phyloP scores from a whole-genome alignment of 2,113 vertebrate species.

The Anoura caudifer region DNA sequence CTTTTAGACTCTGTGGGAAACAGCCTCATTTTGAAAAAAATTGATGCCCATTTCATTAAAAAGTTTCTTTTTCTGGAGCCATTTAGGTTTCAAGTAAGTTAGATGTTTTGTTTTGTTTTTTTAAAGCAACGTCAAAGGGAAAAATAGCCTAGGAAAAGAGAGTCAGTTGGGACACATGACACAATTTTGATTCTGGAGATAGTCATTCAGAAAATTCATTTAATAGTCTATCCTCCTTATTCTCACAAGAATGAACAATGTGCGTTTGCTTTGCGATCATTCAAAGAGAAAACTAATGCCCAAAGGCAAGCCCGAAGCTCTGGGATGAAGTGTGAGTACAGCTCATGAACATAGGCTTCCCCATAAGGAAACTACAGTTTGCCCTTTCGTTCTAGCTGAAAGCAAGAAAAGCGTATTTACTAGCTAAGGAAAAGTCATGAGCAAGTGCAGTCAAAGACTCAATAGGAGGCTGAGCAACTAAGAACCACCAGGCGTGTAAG shows the following conservation, averaged over 20 bases:
- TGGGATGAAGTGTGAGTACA: neutral
- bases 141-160: constrained; percentile 55
- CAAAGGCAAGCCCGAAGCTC: neutral
- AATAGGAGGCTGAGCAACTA: neutral
- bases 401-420: constrained; percentile 25
- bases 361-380: neutral
- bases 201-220: constrained; percentile 27
- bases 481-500: neutral
- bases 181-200: constrained; percentile 17
- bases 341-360: neutral
- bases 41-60: neutral
- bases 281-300: neutral
- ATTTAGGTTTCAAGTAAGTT: constrained; percentile 40
- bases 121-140: constrained; percentile 46
- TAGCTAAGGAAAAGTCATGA: constrained; percentile 14
- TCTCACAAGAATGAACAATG: constrained; percentile 33
- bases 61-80: neutral
- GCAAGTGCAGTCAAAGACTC: neutral
- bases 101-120: neutral
- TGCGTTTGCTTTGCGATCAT: neutral
- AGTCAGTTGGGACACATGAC: constrained; percentile 23
- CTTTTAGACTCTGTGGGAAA: constrained; percentile 33
- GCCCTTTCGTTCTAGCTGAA: neutral
- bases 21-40: neutral
- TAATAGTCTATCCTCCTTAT: neutral